Evolutionary conservation across 2,113 vertebrate genomes (phyloP).

Genomic region (Larimichthys polyactis): DNA sequence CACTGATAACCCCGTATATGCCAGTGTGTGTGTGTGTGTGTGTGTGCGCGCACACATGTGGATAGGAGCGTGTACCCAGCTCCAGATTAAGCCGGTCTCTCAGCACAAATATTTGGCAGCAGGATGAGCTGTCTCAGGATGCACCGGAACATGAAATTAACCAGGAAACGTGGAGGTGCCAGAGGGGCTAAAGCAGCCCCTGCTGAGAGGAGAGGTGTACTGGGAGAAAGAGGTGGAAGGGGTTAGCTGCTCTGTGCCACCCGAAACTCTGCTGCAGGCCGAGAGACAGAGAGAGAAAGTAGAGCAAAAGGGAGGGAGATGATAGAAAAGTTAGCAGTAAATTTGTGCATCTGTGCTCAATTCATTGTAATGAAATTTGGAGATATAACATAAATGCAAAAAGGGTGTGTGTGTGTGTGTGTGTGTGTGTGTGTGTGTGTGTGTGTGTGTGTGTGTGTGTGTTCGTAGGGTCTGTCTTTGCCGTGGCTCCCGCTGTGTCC

Average conservation of each 20-base stretch:
- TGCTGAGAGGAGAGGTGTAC: slow-evolving; percentile 39
- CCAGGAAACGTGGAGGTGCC: slow-evolving; percentile 68
- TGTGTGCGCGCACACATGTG: neutral
- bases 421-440: neutral
- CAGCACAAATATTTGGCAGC: slow-evolving; percentile 85
- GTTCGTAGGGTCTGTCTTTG: slow-evolving; percentile 69
- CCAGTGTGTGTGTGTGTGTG: slow-evolving; percentile 15
- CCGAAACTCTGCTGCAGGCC: slow-evolving; percentile 11
- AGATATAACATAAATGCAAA: slow-evolving; percentile 32
- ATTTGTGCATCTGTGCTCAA: slow-evolving; percentile 48
- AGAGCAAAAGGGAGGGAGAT: neutral
- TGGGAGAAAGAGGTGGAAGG: slow-evolving; percentile 20
- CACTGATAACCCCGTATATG: slow-evolving; percentile 31
- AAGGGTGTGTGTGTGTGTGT: slow-evolving; percentile 28
- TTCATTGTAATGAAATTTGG: slow-evolving; percentile 55
- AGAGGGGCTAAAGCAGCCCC: slow-evolving; percentile 47
- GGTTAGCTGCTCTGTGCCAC: neutral
- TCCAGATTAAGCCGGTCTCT: slow-evolving; percentile 75
- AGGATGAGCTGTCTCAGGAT: slow-evolving; percentile 81
- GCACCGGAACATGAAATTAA: slow-evolving; percentile 87
- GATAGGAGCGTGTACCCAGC: slow-evolving; percentile 54
- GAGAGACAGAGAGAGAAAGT: neutral
- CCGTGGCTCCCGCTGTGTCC: slow-evolving; percentile 69
- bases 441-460: slow-evolving; percentile 24
- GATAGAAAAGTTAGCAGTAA: slow-evolving; percentile 33